A percentile compares a stretch with the other conserved stretches of the same genome.
Conservation (phyloP, 2,113 vertebrate species). For the Ancistrus triradiatus region DNA sequence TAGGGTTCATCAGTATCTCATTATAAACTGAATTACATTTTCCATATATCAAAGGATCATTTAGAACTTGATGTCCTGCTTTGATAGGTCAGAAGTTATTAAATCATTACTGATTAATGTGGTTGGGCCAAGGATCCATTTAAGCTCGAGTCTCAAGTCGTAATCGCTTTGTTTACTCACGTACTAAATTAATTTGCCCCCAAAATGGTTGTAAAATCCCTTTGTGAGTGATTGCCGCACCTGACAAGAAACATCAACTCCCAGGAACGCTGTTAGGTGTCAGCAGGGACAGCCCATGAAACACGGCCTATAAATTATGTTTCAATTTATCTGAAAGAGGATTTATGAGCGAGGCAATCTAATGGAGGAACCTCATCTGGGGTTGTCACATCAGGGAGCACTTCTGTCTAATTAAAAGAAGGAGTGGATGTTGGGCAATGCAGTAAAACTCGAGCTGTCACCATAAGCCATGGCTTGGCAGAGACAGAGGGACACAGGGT, state of each 20-base stretch:
- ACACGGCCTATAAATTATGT: slow-evolving; percentile 45
- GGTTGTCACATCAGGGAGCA: slow-evolving; percentile 44
- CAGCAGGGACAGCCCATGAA: slow-evolving; percentile 17
- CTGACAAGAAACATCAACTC: slow-evolving; percentile 21
- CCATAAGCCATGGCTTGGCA: slow-evolving; percentile 2
- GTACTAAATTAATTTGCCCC: slow-evolving; percentile 14
- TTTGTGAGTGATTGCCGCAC: slow-evolving; percentile 10
- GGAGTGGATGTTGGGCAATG: slow-evolving; percentile 28
- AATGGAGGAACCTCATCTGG: slow-evolving; percentile 38
- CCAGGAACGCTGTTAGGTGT: slow-evolving; percentile 28
- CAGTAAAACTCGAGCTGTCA: slow-evolving; percentile 43
- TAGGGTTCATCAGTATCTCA: too few species aligned
- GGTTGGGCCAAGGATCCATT: neutral
- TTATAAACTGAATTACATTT: too few species aligned
- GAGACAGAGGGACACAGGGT: slow-evolving; percentile 8
- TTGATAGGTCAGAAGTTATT: too few species aligned
- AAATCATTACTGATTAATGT: too few species aligned
- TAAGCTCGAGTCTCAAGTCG: neutral
- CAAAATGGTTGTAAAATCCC: slow-evolving; percentile 15
- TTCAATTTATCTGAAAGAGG: slow-evolving; percentile 36
- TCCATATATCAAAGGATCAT: too few species aligned
- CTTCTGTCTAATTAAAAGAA: slow-evolving; percentile 45
- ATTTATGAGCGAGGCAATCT: slow-evolving; percentile 42
- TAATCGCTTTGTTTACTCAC: neutral
- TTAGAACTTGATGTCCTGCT: too few species aligned